Percentiles rank a stretch among this genome's conserved stretches.
Evolutionary conservation across 2,797 vertebrate species (phyloP).

Genomic region (Fistularia tabacaria): DNA sequence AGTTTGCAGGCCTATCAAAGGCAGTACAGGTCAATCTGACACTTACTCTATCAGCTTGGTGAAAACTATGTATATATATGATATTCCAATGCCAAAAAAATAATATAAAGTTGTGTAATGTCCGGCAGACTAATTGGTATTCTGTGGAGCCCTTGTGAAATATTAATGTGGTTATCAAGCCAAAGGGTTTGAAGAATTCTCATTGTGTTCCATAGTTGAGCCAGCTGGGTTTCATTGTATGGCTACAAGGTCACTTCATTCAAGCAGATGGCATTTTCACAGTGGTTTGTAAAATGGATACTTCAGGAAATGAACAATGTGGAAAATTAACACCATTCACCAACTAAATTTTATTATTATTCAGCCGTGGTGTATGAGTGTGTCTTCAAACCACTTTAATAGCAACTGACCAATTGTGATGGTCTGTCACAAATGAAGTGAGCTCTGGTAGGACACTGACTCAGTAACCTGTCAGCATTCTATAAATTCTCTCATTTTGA

Average conservation of each 20-base stretch:
- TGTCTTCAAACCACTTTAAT: constrained; percentile 37
- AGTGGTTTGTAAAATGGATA: constrained; percentile 53
- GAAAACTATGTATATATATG: constrained; percentile 22
- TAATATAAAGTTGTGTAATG: constrained; percentile 33
- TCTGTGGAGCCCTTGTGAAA: constrained; percentile 51
- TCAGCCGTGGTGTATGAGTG: constrained; percentile 30
- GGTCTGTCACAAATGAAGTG: constrained; percentile 10
- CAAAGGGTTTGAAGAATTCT: constrained; percentile 38
- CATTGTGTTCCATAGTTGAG: constrained; percentile 32
- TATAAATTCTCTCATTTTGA: constrained; percentile 5
- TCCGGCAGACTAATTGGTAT: constrained; percentile 42
- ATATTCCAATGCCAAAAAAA: constrained; percentile 43
- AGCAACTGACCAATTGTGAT: constrained; percentile 29
- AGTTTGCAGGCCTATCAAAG: constrained; percentile 32
- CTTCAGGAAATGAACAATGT: constrained; percentile 39
- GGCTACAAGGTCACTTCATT: constrained; percentile 55
- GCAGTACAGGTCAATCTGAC: constrained; percentile 56
- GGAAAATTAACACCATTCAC: constrained; percentile 42
- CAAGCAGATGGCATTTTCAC: constrained; percentile 64
- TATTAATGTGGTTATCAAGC: constrained; percentile 59
- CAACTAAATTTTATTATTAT: constrained; percentile 44
- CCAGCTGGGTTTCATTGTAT: constrained; percentile 54
- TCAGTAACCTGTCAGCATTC: constrained; percentile 9
- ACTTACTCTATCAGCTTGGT: constrained; percentile 21
- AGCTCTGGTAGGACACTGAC: constrained; percentile 7